These are phyloP conservation scores for Globodera rostochiensis DNA, from an alignment of 1,140 invertebrate species.

Conservation along the genomic window DNA sequence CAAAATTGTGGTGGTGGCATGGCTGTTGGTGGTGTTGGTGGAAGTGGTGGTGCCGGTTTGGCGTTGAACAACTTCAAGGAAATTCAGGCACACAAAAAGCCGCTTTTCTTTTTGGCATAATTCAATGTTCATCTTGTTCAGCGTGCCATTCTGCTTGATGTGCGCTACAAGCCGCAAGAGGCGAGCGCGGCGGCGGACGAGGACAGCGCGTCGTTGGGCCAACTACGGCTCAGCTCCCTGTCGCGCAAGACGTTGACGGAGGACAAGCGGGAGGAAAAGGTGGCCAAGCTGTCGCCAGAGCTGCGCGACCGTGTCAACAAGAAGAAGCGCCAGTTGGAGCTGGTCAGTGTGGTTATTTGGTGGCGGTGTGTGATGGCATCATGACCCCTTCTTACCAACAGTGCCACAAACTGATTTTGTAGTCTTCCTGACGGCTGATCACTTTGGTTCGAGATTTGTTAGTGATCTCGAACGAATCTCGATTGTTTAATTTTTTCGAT, in stretches of 20 bases:
- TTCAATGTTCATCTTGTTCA: background rate
- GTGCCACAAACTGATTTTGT: too few relatives aligned
- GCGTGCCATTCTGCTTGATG: constrained; percentile 30
- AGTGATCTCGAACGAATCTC: too few relatives aligned
- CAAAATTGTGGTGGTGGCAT: background rate
- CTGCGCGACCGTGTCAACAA: constrained; percentile 21
- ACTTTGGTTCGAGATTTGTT: too few relatives aligned
- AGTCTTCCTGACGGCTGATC: too few relatives aligned
- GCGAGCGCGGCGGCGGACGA: background rate
- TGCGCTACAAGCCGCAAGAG: constrained; percentile 30
- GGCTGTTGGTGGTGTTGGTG: too few relatives aligned
- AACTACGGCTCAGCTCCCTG: constrained; percentile 29
- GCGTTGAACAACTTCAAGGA: constrained; percentile 35
- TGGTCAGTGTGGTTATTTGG: background rate
- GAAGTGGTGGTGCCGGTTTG: constrained; percentile 16
- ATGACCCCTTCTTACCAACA: too few relatives aligned
- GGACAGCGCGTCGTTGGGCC: constrained; percentile 7
- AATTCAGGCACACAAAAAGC: constrained; percentile 20
- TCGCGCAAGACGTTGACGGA: constrained; percentile 21
- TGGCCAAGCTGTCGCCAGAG: constrained; percentile 28
- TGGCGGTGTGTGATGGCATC: background rate
- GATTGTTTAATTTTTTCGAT: too few relatives aligned
- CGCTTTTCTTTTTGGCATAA: background rate
- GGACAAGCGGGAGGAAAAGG: constrained; percentile 30
- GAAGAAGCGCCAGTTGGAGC: constrained; percentile 32